phyloP scores from a whole-genome alignment of 2,797 vertebrate species.

The Eulemur albifrons region DNA sequence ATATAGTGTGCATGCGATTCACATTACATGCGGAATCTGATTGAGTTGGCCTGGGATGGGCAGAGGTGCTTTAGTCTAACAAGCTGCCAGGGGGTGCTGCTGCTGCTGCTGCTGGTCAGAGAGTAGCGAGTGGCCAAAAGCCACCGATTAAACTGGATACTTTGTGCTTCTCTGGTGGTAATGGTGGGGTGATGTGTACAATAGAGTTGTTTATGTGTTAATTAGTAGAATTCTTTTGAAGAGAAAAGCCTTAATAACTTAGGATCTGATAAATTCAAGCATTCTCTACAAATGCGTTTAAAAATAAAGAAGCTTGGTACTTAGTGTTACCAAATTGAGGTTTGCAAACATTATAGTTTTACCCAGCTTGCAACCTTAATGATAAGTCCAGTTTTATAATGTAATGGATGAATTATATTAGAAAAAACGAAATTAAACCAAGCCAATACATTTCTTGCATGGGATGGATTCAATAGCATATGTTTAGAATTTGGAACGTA shows the following conservation, averaged over 20 bases:
- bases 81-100: not conserved
- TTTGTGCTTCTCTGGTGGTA: not conserved
- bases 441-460: not conserved
- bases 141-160: not conserved
- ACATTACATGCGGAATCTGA: not conserved
- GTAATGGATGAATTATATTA: not conserved
- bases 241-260: not conserved
- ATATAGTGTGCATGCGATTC: not conserved
- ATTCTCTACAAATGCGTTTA: not conserved
- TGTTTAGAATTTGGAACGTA: conserved; percentile 15
- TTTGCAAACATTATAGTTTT: not conserved
- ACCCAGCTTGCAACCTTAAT: not conserved
- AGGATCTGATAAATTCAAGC: not conserved
- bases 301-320: not conserved
- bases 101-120: not conserved
- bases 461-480: not conserved
- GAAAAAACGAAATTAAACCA: not conserved
- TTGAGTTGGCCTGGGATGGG: not conserved
- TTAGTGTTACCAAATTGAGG: conserved; percentile 5
- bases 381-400: conserved; percentile 26
- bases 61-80: not conserved
- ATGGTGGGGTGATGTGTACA: not conserved
- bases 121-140: not conserved
- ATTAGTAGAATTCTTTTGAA: not conserved
- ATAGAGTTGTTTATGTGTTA: not conserved